phyloP scores from a whole-genome alignment of 2,113 vertebrate species.

The Chunga burmeisteri region DNA sequence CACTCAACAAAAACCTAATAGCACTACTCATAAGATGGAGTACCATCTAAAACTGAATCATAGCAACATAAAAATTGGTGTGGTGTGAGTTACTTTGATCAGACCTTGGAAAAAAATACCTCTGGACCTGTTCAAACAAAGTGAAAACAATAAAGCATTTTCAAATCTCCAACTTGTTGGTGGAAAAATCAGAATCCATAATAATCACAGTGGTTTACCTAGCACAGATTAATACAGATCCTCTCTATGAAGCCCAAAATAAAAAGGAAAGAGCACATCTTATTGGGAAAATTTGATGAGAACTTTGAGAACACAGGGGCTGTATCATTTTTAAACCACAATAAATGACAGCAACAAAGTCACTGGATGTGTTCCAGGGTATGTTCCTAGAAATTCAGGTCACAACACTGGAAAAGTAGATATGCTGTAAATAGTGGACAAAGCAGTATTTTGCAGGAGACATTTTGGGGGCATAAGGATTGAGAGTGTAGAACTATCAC shows the following conservation, averaged over 20 bases:
- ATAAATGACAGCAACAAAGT: neutral
- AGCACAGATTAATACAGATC: neutral
- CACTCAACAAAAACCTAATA: neutral
- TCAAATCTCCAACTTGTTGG: neutral
- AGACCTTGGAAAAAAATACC: neutral
- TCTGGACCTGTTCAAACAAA: neutral
- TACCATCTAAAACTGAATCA: slow-evolving; percentile 24
- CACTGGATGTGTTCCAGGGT: neutral
- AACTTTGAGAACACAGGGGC: neutral
- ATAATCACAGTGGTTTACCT: neutral
- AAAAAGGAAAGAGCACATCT: neutral
- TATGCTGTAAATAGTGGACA: neutral
- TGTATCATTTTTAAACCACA: neutral
- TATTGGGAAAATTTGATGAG: neutral
- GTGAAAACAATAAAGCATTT: neutral
- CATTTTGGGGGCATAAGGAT: neutral
- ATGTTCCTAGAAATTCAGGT: slow-evolving; percentile 20
- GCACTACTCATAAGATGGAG: neutral
- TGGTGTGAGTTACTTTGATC: neutral
- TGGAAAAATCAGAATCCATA: neutral
- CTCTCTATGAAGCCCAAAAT: neutral
- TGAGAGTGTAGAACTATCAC: neutral
- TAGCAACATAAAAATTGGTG: neutral
- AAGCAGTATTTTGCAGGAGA: neutral
- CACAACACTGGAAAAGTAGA: neutral